Evolutionary conservation across 1,140 invertebrate species (phyloP), one percentile per base, ranked within the genome.

Genomic region (Lysiphlebus fabarum): DNA sequence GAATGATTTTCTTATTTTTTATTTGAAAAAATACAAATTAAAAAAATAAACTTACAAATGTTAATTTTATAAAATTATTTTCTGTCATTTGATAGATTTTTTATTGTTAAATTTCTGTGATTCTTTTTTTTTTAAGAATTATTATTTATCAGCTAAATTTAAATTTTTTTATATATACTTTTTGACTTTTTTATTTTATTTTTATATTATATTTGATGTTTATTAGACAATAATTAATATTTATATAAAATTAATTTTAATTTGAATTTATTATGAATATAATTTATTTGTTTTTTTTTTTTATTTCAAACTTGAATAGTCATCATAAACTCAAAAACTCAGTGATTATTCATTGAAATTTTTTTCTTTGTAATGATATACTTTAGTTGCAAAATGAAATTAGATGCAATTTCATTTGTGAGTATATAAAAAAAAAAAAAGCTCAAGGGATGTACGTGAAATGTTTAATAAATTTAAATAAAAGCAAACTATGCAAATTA

Each of bases 81-180:
- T 26, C 17, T 26, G 17, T 26, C 17, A 26, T 26, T 26, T 26
- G 1, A n/a, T n/a, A n/a, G n/a, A n/a, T n/a, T n/a, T n/a, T n/a
- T n/a, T n/a, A n/a, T n/a, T n/a, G 17, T 34, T 34, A 38, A n/a
- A 38, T 34, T 45, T 53, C 34, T 54, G 51, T 67, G 62, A 55
- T 60, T 53, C 62, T 55, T 51, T 59, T 65, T 53, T 50, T 61
- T 62, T 62, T 62, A 60, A 62, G 41, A 10, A 48, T 17, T 44
- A 14, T 57, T 61, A 14, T 44, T n/a, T 42, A 42, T 43, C 58
- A 53, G 49, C 57, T n/a, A n/a, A n/a, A n/a, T n/a, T n/a, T n/a
- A n/a, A n/a, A n/a, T n/a, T n/a, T n/a, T n/a, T n/a, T n/a, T n/a
- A n/a, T n/a, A n/a, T n/a, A n/a, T n/a, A n/a, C n/a, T n/a, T n/a